Conservation (phyloP, 2,113 vertebrate genomes). For the Austrofundulus limnaeus region DNA sequence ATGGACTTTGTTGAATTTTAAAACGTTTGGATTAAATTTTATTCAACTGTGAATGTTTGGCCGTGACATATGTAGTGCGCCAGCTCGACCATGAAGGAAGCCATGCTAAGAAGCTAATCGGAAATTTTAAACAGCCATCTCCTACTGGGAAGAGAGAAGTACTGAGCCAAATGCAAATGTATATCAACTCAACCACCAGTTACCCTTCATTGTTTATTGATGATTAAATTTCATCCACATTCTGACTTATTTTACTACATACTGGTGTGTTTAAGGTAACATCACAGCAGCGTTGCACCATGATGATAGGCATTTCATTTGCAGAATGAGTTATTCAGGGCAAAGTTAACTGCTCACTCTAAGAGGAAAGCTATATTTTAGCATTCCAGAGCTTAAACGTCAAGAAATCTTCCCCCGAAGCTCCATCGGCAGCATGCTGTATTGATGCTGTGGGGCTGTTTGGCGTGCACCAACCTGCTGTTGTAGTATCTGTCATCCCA, state of each 20-base stretch:
- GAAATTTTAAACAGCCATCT: too few relatives aligned
- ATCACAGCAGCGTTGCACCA: background rate
- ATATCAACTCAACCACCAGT: background rate
- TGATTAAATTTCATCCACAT: background rate
- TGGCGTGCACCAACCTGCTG: conserved; percentile 9
- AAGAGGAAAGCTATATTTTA: conserved; percentile 19
- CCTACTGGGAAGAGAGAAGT: too few relatives aligned
- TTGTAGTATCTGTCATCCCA: conserved; percentile 3
- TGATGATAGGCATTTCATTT: too few relatives aligned
- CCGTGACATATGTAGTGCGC: too few relatives aligned
- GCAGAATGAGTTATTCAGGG: too few relatives aligned
- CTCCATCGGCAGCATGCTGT: background rate
- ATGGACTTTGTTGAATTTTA: too few relatives aligned
- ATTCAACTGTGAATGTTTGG: too few relatives aligned
- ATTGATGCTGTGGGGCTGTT: background rate
- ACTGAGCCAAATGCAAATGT: too few relatives aligned
- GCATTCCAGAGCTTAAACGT: conserved; percentile 6
- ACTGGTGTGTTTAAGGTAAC: background rate
- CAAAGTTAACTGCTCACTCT: background rate
- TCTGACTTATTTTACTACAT: background rate
- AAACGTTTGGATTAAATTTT: too few relatives aligned
- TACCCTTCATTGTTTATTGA: background rate
- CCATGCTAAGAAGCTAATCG: too few relatives aligned
- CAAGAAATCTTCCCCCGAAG: background rate
- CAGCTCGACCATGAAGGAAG: too few relatives aligned